Evolutionary conservation across 1,140 invertebrate species (phyloP), one percentile per base, ranked within the genome.

Genomic region (Eufriesea mexicana): DNA sequence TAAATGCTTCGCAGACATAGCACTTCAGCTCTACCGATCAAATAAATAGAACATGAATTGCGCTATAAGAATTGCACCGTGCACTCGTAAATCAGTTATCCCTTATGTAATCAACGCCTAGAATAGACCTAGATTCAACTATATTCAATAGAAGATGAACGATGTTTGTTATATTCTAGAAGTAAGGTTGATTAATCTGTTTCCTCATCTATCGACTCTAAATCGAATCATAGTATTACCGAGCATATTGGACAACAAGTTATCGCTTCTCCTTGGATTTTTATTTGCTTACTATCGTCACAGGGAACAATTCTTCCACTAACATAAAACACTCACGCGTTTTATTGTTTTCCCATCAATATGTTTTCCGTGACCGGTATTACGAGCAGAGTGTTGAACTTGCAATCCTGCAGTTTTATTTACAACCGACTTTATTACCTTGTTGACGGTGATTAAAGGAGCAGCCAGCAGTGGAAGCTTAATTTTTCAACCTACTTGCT

Each of bases 331-430:
- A 35, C 45, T n/a, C 45, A 35, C 59, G 14, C n/a, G n/a, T 75
- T 75, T 75, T 75, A 75, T 61, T 75, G 57, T 62, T 62, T 75
- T 28, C 45, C n/a, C 73, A 18, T 75, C 59, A 72, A 72, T 72
- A 57, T 55, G 71, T 35, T 75, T 42, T 20, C 45, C 55, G 57
- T 25, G 35, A 18, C 2, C n/a, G 8, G 42, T 61, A 28, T n/a
- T 77, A 55, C 57, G 59, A 42, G 70, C n/a, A 20, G 42, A 64
- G 35, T 54, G 54, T 54, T 45, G 42, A 28, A 28, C n/a, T 62
- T 49, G 42, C 45, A 28, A 62, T 35, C 45, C 45, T 28, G 49
- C 23, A 20, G 42, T 45, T 62, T 75, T 62, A 75, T 62, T 75
- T 59, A 57, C 57, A 47, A 42, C 18, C 72, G 20, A 2, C n/a